These are phyloP conservation scores for Mycalesis mineus DNA, from an alignment of 2,888 invertebrate genomes.

Conservation along the genomic window DNA sequence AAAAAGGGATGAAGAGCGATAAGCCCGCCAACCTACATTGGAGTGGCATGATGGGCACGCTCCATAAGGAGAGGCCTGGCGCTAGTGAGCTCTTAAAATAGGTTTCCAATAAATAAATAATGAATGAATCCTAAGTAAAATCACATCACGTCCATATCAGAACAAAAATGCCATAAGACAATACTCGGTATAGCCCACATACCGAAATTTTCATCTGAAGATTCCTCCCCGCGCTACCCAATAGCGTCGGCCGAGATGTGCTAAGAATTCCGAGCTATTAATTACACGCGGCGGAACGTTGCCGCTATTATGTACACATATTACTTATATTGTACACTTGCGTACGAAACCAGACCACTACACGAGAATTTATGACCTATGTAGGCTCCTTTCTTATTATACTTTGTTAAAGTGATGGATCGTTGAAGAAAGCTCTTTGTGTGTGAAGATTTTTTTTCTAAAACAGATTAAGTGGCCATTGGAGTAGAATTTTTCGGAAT, in stretches of 20 bases:
- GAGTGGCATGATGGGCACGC: no score
- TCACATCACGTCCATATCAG: conserved; percentile 1
- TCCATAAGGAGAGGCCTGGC: no score
- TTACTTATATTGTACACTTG: not conserved
- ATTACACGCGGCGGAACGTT: conserved; percentile 1
- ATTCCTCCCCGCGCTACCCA: conserved; percentile 2
- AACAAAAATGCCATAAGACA: conserved; percentile 3
- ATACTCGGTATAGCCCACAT: conserved; percentile 2
- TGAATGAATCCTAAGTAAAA: not conserved
- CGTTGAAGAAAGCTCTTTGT: not conserved
- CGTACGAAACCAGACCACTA: not conserved
- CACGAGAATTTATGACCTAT: not conserved
- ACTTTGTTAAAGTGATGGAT: not conserved
- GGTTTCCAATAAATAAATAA: no score
- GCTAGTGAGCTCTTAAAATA: no score
- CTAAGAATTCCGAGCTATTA: conserved; percentile 7
- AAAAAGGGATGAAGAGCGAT: no score
- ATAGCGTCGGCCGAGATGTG: conserved; percentile 4
- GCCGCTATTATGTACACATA: not conserved
- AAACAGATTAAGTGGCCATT: no score
- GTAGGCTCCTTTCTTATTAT: not conserved
- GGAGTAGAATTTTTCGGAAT: no score
- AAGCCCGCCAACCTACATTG: no score
- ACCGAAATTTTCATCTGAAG: conserved; percentile 9
- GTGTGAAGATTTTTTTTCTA: no score